These are phyloP conservation scores for Romanomermis culicivorax DNA, from an alignment of 2,888 invertebrate genomes.

Conservation along the genomic window DNA sequence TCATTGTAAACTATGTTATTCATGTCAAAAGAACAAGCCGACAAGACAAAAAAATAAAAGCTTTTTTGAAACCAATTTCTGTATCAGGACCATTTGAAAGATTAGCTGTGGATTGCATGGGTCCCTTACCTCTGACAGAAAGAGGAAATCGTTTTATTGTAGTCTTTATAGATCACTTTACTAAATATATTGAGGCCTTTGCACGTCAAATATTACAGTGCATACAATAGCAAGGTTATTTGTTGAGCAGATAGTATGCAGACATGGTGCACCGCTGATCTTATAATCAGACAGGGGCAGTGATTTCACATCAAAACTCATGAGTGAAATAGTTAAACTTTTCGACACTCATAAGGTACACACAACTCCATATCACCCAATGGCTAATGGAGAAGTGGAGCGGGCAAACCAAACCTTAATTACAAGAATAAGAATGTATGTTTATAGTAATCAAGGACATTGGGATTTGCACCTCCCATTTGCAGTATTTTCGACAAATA, in stretches of 20 bases:
- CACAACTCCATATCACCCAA: conserved; percentile 11
- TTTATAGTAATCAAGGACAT: conserved; percentile 14
- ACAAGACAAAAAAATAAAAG: not conserved
- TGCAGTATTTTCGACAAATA: conserved; percentile 17
- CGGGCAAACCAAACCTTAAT: conserved; percentile 14
- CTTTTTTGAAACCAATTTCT: conserved; percentile 9
- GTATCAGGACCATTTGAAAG: conserved; percentile 15
- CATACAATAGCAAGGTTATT: conserved; percentile 19
- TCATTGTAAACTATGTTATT: not conserved
- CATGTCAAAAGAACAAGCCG: not conserved
- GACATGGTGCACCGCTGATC: too few relatives aligned
- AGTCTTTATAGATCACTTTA: conserved; percentile 14
- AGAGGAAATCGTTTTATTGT: conserved; percentile 15
- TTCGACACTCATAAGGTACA: not conserved
- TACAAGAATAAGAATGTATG: conserved; percentile 16
- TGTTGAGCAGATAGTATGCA: not conserved
- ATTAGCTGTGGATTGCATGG: conserved; percentile 15
- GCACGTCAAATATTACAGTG: conserved; percentile 21
- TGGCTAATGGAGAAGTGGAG: conserved; percentile 13
- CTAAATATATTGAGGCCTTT: conserved; percentile 16
- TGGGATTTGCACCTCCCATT: conserved; percentile 19
- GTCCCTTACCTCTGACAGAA: conserved; percentile 14
- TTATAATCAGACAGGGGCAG: too few relatives aligned
- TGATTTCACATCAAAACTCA: too few relatives aligned
- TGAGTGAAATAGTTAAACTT: not conserved